These are phyloP conservation scores for Tuta absoluta DNA, from an alignment of 2,888 invertebrate species.

Conservation along the genomic window DNA sequence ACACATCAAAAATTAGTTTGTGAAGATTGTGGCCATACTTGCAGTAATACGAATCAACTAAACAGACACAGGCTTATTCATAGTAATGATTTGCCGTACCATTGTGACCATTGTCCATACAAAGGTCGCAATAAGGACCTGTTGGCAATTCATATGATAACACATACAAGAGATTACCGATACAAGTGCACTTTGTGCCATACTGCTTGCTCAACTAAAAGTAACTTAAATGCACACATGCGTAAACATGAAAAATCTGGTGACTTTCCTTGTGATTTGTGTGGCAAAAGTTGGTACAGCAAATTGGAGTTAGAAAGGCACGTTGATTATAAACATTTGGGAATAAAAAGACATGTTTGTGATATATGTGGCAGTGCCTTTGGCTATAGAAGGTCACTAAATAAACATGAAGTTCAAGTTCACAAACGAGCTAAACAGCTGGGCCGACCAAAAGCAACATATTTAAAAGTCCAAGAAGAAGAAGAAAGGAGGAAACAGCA, in stretches of 20 bases:
- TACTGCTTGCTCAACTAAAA: conserved; percentile 46
- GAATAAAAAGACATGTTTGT: conserved; percentile 43
- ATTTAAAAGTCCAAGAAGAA: conserved; percentile 12
- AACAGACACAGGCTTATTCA: conserved; percentile 47
- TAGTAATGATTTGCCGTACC: conserved; percentile 44
- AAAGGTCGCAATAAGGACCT: conserved; percentile 45
- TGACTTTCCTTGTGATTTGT: conserved; percentile 38
- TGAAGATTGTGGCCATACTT: conserved; percentile 48
- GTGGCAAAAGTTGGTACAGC: conserved; percentile 38
- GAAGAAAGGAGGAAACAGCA: too few relatives aligned
- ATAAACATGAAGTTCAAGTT: conserved; percentile 46
- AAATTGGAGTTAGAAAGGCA: conserved; percentile 43
- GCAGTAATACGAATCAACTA: conserved; percentile 32
- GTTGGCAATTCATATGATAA: conserved; percentile 44
- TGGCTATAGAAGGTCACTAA: conserved; percentile 44
- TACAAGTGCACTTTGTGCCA: conserved; percentile 32
- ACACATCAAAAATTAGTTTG: conserved; percentile 40
- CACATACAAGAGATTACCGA: conserved; percentile 31
- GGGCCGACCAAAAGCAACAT: conserved; percentile 2
- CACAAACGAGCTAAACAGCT: conserved; percentile 40
- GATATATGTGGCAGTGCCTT: conserved; percentile 48
- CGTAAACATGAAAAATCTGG: conserved; percentile 37
- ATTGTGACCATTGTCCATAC: conserved; percentile 54
- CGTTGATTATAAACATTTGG: conserved; percentile 40
- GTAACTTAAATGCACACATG: conserved; percentile 47